Conservation (phyloP, 2,888 invertebrate species). For the Aproaerema taeniolella region DNA sequence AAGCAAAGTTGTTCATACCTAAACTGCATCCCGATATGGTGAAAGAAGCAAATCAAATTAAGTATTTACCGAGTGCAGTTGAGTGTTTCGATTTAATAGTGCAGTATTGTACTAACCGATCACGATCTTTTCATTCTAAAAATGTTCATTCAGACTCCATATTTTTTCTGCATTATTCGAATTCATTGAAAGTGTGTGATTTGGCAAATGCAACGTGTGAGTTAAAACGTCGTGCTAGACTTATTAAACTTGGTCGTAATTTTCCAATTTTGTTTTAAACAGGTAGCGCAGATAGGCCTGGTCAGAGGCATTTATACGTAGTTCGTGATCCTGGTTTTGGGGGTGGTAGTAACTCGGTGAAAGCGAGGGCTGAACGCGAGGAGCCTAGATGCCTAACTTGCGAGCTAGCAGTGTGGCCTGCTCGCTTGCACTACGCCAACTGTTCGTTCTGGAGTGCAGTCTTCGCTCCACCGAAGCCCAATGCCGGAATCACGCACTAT, state of each 20-base stretch:
- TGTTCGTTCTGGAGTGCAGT: slow-evolving; percentile 91
- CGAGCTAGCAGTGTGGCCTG: slow-evolving; percentile 88
- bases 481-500: slow-evolving; percentile 77
- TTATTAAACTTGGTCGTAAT: too few relatives aligned
- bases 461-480: slow-evolving; percentile 77
- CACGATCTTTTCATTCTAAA: slow-evolving; percentile 4
- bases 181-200: too few relatives aligned
- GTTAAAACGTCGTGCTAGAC: too few relatives aligned
- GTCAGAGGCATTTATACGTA: slow-evolving; percentile 92
- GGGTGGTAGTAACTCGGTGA: slow-evolving; percentile 66
- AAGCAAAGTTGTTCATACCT: slow-evolving; percentile 47
- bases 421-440: slow-evolving; percentile 88
- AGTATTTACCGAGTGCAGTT: slow-evolving; percentile 65
- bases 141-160: slow-evolving; percentile 25
- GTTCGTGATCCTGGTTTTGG: slow-evolving; percentile 86
- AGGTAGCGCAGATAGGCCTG: slow-evolving; percentile 90
- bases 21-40: slow-evolving; percentile 62
- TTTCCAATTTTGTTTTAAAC: slow-evolving; percentile 33
- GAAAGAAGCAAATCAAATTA: slow-evolving; percentile 66
- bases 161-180: too few relatives aligned
- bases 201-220: too few relatives aligned
- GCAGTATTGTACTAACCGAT: slow-evolving; percentile 34
- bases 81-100: slow-evolving; percentile 45
- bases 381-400: slow-evolving; percentile 93
- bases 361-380: slow-evolving; percentile 73